These are phyloP conservation scores for Campylomormyrus tamandua DNA, from an alignment of 2,113 vertebrate species.

Conservation along the genomic window DNA sequence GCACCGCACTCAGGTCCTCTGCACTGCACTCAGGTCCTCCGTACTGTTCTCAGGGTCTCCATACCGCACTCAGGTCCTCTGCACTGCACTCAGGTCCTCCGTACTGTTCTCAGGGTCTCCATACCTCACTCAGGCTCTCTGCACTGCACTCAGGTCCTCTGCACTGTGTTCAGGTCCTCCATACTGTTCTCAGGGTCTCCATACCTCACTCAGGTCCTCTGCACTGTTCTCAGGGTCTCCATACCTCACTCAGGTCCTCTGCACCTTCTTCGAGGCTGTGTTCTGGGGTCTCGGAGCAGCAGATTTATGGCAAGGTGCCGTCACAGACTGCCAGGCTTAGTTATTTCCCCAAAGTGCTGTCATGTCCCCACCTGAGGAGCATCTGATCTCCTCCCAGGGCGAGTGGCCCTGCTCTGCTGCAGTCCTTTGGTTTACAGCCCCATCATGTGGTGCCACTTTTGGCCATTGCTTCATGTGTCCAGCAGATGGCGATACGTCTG, in stretches of 20 bases:
- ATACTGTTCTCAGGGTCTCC: too few relatives aligned
- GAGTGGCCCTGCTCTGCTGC: not conserved
- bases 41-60: too few relatives aligned
- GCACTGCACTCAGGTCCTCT: too few relatives aligned
- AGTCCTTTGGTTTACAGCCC: not conserved
- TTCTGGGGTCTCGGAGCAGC: not conserved
- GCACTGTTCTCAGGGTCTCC: not conserved
- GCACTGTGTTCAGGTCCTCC: too few relatives aligned
- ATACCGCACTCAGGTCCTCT: too few relatives aligned
- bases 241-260: slow-evolving; percentile 8
- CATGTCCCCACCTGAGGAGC: not conserved
- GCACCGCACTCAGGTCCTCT: not conserved
- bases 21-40: too few relatives aligned
- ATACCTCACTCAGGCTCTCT: too few relatives aligned
- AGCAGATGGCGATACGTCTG: slow-evolving; percentile 59
- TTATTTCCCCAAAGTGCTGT: not conserved
- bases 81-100: too few relatives aligned
- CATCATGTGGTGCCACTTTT: not conserved
- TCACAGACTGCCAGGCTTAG: not conserved
- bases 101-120: too few relatives aligned
- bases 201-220: not conserved
- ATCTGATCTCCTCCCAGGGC: not conserved
- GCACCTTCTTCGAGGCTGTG: slow-evolving; percentile 13
- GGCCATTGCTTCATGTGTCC: slow-evolving; percentile 26
- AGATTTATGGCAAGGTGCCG: not conserved